These are phyloP conservation scores for Halcyon smyrnensis DNA, from an alignment of 2,797 vertebrate genomes.

Conservation along the genomic window DNA sequence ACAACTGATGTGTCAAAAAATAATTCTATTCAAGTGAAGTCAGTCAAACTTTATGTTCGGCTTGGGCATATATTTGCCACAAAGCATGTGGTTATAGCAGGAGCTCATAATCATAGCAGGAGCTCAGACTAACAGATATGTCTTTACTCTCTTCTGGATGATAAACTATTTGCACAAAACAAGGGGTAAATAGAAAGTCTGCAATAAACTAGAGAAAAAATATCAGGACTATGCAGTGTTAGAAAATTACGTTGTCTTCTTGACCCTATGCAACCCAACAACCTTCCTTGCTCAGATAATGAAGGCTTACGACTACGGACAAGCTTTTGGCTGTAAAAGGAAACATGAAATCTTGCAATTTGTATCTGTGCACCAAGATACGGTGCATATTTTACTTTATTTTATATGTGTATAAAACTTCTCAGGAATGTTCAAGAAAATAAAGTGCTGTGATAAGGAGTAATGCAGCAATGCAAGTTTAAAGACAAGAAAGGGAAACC, in stretches of 20 bases:
- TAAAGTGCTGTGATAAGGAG: background rate
- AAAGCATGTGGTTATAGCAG: background rate
- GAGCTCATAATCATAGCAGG: background rate
- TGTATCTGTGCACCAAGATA: background rate
- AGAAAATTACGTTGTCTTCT: background rate
- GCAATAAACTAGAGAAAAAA: background rate
- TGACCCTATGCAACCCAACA: background rate
- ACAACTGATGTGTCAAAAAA: background rate
- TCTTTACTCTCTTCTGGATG: background rate
- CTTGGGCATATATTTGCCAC: background rate
- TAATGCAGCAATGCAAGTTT: background rate
- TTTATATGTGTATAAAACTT: background rate
- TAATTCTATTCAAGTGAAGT: background rate
- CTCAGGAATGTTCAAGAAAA: background rate
- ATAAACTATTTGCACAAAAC: background rate
- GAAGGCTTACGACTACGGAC: background rate
- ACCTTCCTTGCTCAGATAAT: background rate
- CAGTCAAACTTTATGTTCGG: background rate
- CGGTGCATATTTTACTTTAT: accelerated
- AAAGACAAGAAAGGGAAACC: background rate
- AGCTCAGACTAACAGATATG: background rate
- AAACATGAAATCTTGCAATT: background rate
- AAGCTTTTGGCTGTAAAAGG: background rate
- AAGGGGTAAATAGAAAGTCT: background rate
- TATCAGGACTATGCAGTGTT: background rate